phyloP scores from a whole-genome alignment of 2,113 vertebrate genomes.

The Cyprinodon tularosa region DNA sequence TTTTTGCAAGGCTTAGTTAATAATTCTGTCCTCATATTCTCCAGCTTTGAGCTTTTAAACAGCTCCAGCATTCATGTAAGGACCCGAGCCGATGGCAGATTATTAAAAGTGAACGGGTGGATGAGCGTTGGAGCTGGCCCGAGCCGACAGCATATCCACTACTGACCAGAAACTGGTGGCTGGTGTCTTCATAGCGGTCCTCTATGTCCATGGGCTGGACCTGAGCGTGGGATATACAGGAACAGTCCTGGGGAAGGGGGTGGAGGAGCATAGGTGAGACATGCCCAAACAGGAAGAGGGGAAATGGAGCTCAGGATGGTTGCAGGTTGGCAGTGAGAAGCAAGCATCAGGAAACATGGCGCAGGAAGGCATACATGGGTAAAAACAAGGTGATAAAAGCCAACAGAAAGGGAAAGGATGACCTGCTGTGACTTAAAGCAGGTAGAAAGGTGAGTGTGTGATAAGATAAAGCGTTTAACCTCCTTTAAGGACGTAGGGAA shows the following conservation, averaged over 20 bases:
- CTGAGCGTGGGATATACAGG: slow-evolving; percentile 92
- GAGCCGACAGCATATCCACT: slow-evolving; percentile 49
- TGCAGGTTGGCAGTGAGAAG: slow-evolving; percentile 13
- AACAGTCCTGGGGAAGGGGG: slow-evolving; percentile 87
- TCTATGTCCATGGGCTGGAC: slow-evolving; percentile 91
- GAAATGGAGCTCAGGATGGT: neutral
- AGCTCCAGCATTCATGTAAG: no score
- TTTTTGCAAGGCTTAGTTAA: neutral
- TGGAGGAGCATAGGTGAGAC: slow-evolving; percentile 69
- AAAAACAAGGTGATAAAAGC: neutral
- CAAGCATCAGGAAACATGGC: slow-evolving; percentile 21
- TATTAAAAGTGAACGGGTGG: slow-evolving; percentile 12
- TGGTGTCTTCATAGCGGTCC: slow-evolving; percentile 87
- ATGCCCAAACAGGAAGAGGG: slow-evolving; percentile 29
- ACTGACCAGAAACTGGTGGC: slow-evolving; percentile 89
- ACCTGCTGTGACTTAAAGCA: neutral
- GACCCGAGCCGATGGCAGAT: neutral
- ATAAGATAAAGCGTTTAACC: neutral
- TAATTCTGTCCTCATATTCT: neutral
- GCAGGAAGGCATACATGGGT: neutral
- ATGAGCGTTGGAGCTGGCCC: slow-evolving; percentile 25
- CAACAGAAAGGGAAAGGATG: neutral
- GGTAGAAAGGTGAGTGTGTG: neutral
- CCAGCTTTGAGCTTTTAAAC: no score
- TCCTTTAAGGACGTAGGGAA: neutral